phyloP scores from a whole-genome alignment of 2,888 invertebrate species.

The Eledone cirrhosa region DNA sequence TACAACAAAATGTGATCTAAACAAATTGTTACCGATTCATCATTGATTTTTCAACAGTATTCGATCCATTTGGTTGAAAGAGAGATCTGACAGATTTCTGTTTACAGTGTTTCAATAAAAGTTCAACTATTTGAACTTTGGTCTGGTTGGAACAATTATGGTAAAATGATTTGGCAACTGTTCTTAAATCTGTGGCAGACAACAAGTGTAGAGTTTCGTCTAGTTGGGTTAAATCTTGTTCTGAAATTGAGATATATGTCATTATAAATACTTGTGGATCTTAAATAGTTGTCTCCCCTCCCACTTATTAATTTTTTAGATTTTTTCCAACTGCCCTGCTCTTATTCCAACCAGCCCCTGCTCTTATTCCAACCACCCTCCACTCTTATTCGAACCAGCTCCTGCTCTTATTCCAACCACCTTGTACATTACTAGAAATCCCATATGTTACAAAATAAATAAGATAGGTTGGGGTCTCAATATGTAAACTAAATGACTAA shows the following conservation, averaged over 20 bases:
- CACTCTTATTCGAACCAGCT: too few relatives aligned
- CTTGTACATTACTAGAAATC: too few relatives aligned
- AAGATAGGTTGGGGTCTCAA: too few relatives aligned
- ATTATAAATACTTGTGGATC: neutral
- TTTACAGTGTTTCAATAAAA: conserved; percentile 63
- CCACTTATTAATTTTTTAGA: too few relatives aligned
- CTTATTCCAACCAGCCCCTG: too few relatives aligned
- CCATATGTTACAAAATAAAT: too few relatives aligned
- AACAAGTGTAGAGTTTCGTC: conserved; percentile 61
- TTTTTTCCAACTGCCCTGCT: too few relatives aligned
- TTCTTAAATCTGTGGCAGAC: conserved; percentile 62
- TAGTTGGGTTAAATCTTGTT: conserved; percentile 52
- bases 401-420: too few relatives aligned
- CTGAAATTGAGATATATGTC: conserved; percentile 33
- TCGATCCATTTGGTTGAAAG: conserved; percentile 44
- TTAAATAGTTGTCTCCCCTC: neutral
- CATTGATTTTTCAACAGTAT: conserved; percentile 36
- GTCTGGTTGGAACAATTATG: conserved; percentile 47
- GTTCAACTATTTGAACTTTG: conserved; percentile 51
- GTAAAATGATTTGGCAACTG: conserved; percentile 64
- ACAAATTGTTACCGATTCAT: conserved; percentile 41
- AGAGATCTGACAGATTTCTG: conserved; percentile 57
- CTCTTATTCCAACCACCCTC: too few relatives aligned
- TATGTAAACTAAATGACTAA: too few relatives aligned
- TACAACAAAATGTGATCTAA: neutral